A percentile compares a stretch with the other conserved stretches of the same genome.
Conservation (phyloP, 2,113 vertebrate species). For the Hemiscyllium ocellatum region DNA sequence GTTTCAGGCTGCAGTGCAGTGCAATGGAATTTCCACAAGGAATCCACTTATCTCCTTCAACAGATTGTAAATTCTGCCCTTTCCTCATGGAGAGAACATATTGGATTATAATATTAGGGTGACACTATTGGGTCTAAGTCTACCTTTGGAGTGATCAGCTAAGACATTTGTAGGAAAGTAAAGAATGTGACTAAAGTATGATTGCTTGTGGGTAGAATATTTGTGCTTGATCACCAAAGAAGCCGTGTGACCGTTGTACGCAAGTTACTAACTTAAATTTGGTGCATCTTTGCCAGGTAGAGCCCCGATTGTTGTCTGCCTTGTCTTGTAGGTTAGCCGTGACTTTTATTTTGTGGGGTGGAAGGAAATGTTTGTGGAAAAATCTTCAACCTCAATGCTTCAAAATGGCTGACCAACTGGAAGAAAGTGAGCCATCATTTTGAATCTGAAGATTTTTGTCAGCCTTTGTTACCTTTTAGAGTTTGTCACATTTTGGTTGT, state of each 20-base stretch:
- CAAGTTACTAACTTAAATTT: background rate
- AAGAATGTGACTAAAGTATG: background rate
- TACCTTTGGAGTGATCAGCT: background rate
- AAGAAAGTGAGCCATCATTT: background rate
- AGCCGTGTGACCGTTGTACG: background rate
- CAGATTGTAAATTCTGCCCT: background rate
- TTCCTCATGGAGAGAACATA: background rate
- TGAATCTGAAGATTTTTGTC: background rate
- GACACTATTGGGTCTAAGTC: background rate
- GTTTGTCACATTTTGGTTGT: background rate
- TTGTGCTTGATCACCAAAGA: background rate
- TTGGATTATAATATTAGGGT: background rate
- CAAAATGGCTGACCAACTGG: background rate
- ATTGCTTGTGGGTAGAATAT: background rate
- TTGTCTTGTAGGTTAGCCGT: background rate
- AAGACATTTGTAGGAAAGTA: background rate
- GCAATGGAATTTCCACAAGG: background rate
- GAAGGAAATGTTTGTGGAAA: background rate
- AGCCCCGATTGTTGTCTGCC: background rate
- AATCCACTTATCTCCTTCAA: background rate
- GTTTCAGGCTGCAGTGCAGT: background rate
- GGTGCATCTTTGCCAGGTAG: background rate
- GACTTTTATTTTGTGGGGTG: background rate
- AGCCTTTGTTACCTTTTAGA: background rate
- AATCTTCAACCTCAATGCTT: background rate